Base-by-base conservation (phyloP, 2,797 vertebrate species). In the Alfaro cultratus region DNA sequence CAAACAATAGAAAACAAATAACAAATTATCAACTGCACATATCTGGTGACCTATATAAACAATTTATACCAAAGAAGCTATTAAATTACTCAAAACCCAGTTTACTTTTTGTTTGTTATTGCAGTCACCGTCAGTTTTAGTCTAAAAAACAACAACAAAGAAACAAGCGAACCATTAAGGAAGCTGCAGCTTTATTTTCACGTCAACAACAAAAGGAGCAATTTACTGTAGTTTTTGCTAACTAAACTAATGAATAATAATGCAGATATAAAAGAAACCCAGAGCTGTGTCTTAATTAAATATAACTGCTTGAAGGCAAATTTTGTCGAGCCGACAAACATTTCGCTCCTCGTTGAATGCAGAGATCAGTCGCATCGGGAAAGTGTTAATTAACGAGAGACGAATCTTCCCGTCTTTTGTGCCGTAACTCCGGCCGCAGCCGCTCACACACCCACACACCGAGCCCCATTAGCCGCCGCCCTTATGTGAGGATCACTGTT, bases 361-460 rank as follows among this genome's bases (percentile, higher is more conserved):
- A 94, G 94, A 82, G 95, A 96, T 93, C 93, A 93, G 95, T 95
- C 94, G 94, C 96, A 92, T 91, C 91, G 89, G 86, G 86, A 95
- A 97, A 95, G 97, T 97, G 97, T 96, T 98, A 97, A 98, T 98
- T 97, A 97, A 96, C 96, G 95, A 96, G 96, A 95, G 93, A 96
- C 93, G 93, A 97, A 96, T 93, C 95, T 96, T 96, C 93, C 93
- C 94, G 94, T 96, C 93, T 96, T 95, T 93, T 95, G 94, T 93
- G 95, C 95, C 93, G 41, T 53, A 79, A 86, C 83, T 82, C 79
- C 79, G 16, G 78, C 75, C 77, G 43, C 84, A 76, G 70, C 67
- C 85, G 85, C 83, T 80, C 68, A 77, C 74, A 80, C 75, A 75
- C 77, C 75, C 76, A 77, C 81, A 83, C 21, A 80, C 45, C 1